Conservation (phyloP, 2,888 invertebrate genomes). For the Dysmachus trigonus region DNA sequence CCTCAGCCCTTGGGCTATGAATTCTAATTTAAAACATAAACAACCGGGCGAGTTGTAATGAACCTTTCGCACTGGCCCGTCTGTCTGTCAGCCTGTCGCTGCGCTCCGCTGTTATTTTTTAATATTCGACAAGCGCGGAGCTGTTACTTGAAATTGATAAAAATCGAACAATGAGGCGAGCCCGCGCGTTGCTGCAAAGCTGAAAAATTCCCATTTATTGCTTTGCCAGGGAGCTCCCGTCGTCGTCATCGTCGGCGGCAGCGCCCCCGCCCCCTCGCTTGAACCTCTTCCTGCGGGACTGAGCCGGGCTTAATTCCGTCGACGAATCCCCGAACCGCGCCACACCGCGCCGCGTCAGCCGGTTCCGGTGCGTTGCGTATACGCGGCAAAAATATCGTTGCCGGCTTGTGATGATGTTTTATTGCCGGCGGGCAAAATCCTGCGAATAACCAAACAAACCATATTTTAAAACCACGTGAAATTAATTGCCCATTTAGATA, state of each 20-base stretch:
- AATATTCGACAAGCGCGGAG: slow-evolving; percentile 29
- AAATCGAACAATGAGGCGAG: slow-evolving; percentile 15
- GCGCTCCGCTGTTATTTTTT: slow-evolving; percentile 27
- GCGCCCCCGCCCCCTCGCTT: not conserved
- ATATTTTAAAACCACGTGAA: slow-evolving; percentile 42
- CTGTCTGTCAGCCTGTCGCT: slow-evolving; percentile 36
- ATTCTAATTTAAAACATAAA: slow-evolving; percentile 39
- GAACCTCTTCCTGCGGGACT: not conserved
- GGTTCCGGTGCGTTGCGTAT: not conserved
- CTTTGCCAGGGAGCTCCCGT: slow-evolving; percentile 15
- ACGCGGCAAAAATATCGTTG: not conserved
- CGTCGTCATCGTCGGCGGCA: not conserved
- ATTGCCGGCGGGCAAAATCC: slow-evolving; percentile 34
- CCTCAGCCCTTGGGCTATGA: slow-evolving; percentile 12
- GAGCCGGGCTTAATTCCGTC: not conserved
- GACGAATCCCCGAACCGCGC: not conserved
- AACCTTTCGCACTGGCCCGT: slow-evolving; percentile 28
- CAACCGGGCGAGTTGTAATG: slow-evolving; percentile 9
- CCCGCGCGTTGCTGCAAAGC: not conserved
- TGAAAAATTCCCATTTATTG: too few species aligned
- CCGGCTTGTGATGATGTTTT: slow-evolving; percentile 34
- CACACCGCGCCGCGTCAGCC: too few species aligned
- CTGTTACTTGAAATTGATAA: slow-evolving; percentile 36
- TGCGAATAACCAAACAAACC: slow-evolving; percentile 42
- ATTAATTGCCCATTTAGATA: slow-evolving; percentile 43